Conservation (phyloP, 2,888 invertebrate genomes). For the Holacanthella duospinosa region DNA sequence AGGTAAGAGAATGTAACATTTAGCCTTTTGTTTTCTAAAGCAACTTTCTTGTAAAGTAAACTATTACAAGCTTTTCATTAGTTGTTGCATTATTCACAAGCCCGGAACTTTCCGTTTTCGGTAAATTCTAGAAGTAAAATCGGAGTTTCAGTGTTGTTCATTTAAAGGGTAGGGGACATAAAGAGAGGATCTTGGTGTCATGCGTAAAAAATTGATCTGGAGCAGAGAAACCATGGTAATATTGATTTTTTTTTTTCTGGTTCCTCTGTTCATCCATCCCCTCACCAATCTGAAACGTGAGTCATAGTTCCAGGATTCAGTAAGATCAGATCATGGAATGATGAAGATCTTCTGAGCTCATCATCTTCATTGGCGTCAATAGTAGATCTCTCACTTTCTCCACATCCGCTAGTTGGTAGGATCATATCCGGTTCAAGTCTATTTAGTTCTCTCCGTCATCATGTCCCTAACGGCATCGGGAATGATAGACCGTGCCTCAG, state of each 20-base stretch:
- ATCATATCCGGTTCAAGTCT: neutral
- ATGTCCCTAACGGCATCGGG: conserved; percentile 21
- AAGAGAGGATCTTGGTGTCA: neutral
- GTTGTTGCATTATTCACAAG: too few species aligned
- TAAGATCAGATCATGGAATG: neutral
- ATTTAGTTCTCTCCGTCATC: neutral
- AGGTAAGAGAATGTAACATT: too few species aligned
- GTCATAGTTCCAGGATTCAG: neutral
- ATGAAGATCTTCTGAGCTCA: neutral
- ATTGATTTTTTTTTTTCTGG: neutral
- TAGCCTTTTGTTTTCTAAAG: too few species aligned
- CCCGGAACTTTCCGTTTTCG: too few species aligned
- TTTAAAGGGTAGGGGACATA: too few species aligned
- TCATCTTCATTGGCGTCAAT: neutral
- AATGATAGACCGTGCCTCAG: conserved; percentile 73
- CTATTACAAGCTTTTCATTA: too few species aligned
- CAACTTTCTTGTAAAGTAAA: too few species aligned
- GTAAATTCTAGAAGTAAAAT: too few species aligned
- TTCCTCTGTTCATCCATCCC: neutral
- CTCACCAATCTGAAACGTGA: conserved; percentile 1
- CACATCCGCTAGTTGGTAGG: neutral
- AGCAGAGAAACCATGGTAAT: neutral
- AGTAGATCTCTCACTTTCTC: neutral
- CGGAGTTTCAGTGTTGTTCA: too few species aligned
- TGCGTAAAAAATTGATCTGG: neutral